Percentiles rank a stretch among this genome's conserved stretches.
phyloP scores from a whole-genome alignment of 2,888 invertebrate species.

The Drosophila yooni region DNA sequence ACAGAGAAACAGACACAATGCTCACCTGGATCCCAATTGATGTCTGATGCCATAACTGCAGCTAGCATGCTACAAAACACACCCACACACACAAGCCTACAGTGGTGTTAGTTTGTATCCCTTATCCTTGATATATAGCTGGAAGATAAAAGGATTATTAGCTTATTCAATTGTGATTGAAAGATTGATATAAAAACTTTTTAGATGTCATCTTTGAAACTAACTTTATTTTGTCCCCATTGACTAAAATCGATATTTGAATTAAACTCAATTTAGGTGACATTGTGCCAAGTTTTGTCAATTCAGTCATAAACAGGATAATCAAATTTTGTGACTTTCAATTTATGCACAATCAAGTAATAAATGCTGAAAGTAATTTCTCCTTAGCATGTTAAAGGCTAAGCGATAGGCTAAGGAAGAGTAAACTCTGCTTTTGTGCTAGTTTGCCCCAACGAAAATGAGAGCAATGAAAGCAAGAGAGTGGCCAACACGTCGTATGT shows the following conservation, averaged over 20 bases:
- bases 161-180: not conserved
- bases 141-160: not conserved
- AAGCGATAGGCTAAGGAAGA: too few species aligned
- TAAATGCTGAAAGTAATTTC: slow-evolving; percentile 47
- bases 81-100: slow-evolving; percentile 7
- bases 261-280: slow-evolving; percentile 36
- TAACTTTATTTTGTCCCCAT: not conserved
- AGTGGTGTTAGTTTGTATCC: not conserved
- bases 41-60: slow-evolving; percentile 85
- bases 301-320: slow-evolving; percentile 49
- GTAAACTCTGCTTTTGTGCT: slow-evolving; percentile 20
- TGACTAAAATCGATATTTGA: slow-evolving; percentile 58
- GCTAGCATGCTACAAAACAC: slow-evolving; percentile 82
- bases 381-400: not conserved
- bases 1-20: not conserved
- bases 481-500: slow-evolving; percentile 41
- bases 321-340: slow-evolving; percentile 27
- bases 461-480: not conserved
- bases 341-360: slow-evolving; percentile 1
- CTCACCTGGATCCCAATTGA: slow-evolving; percentile 85
- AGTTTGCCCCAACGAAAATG: slow-evolving; percentile 13
- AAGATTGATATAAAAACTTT: not conserved
- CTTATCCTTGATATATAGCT: slow-evolving; percentile 6
- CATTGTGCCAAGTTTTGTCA: slow-evolving; percentile 24
- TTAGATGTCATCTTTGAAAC: not conserved